phyloP scores from a whole-genome alignment of 2,888 invertebrate genomes.

The Dryobotodes eremita region DNA sequence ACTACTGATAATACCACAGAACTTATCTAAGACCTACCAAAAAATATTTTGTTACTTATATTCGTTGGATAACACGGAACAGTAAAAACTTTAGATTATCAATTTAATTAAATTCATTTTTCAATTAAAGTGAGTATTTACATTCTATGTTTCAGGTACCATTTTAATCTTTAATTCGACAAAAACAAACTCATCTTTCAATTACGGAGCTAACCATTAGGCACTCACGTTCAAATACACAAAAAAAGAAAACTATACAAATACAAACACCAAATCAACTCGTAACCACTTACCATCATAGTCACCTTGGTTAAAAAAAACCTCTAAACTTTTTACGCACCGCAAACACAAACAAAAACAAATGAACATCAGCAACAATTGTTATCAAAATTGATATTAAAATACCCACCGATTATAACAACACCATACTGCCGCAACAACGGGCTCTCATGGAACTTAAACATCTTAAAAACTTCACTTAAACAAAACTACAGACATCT shows the following conservation, averaged over 20 bases:
- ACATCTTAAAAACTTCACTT: conserved; percentile 30
- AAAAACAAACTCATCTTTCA: background rate
- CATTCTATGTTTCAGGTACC: no score
- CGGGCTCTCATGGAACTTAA: conserved; percentile 19
- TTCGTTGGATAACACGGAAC: no score
- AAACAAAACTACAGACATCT: background rate
- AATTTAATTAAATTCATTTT: no score
- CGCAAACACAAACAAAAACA: background rate
- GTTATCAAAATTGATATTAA: background rate
- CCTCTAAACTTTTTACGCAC: background rate
- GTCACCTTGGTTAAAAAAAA: background rate
- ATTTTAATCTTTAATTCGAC: background rate
- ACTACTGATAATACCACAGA: no score
- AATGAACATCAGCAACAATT: no score
- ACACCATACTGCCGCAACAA: conserved; percentile 37
- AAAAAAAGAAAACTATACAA: background rate
- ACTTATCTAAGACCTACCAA: no score
- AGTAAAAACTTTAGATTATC: no score
- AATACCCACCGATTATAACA: conserved; percentile 30
- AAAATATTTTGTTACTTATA: no score
- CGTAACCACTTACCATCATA: background rate
- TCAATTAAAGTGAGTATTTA: no score
- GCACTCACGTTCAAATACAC: background rate
- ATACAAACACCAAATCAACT: background rate
- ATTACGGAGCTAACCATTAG: background rate